These are phyloP conservation scores for Polydrusus pterygomalis DNA, from an alignment of 2,888 invertebrate species.

Conservation along the genomic window DNA sequence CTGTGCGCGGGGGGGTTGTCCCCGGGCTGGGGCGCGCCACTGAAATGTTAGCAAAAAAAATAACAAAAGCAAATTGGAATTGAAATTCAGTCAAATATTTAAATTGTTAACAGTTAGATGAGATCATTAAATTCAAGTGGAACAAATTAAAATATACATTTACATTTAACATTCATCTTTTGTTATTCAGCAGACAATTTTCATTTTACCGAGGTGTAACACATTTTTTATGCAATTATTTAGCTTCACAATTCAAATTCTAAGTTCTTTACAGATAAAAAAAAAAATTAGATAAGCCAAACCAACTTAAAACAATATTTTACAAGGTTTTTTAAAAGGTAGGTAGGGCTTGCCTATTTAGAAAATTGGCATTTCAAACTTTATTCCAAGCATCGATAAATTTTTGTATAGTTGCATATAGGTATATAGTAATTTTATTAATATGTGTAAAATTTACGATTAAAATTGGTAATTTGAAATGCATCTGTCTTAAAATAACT, in stretches of 20 bases:
- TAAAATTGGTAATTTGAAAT: too few relatives aligned
- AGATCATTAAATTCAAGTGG: conserved; percentile 43
- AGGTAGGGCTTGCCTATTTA: conserved; percentile 28
- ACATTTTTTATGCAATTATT: conserved; percentile 15
- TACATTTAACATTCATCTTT: conserved; percentile 32
- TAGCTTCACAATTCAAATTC: not conserved
- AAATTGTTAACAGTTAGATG: conserved; percentile 30
- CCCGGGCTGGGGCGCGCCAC: not conserved
- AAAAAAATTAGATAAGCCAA: not conserved
- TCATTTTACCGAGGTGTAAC: conserved; percentile 18
- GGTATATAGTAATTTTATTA: too few relatives aligned
- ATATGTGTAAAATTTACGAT: too few relatives aligned
- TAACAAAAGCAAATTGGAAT: conserved; percentile 4
- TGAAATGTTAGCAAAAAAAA: not conserved
- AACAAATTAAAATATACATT: conserved; percentile 44
- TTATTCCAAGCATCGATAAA: conserved; percentile 5
- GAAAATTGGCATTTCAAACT: conserved; percentile 28
- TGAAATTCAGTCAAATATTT: conserved; percentile 26
- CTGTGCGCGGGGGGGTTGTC: not conserved
- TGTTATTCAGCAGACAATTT: conserved; percentile 20
- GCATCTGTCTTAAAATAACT: too few relatives aligned
- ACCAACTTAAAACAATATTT: not conserved
- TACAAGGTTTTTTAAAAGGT: conserved; percentile 28
- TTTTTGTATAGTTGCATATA: too few relatives aligned
- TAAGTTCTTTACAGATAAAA: conserved; percentile 5